phyloP scores from a whole-genome alignment of 2,888 invertebrate genomes.

The Cenopis cana region DNA sequence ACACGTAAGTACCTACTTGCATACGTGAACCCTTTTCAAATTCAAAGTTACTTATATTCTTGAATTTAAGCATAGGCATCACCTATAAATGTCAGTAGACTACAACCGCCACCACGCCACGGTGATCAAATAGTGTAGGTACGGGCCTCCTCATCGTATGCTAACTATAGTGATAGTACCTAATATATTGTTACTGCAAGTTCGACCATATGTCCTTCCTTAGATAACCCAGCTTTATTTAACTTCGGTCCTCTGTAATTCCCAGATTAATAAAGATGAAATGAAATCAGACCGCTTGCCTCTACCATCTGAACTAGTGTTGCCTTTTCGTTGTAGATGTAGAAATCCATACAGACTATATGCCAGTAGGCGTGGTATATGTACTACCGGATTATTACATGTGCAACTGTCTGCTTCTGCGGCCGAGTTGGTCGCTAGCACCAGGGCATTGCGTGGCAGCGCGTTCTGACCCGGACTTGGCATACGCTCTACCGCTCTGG shows the following conservation, averaged over 20 bases:
- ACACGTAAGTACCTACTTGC: no score
- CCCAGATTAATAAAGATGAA: neutral
- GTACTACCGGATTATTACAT: conserved; percentile 50
- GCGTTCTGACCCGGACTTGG: conserved; percentile 60
- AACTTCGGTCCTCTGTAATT: neutral
- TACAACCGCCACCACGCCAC: no score
- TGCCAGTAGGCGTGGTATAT: conserved; percentile 56
- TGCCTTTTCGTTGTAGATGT: conserved; percentile 8
- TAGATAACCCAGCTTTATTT: no score
- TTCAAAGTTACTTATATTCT: no score
- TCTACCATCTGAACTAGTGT: neutral
- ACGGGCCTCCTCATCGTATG: no score
- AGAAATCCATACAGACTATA: neutral
- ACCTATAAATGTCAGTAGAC: no score
- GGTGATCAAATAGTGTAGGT: no score
- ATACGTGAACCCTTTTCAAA: no score
- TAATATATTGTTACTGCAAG: no score
- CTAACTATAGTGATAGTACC: no score
- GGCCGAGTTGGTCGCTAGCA: conserved; percentile 61
- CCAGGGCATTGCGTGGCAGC: conserved; percentile 66
- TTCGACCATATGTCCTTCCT: no score
- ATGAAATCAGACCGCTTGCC: neutral
- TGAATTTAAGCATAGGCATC: no score
- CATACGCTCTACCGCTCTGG: conserved; percentile 57
- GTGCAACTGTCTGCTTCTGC: conserved; percentile 61